Percentiles rank a stretch among this genome's conserved stretches.
Evolutionary conservation across 1,140 invertebrate genomes (phyloP).

Genomic region (Papilio helenus): DNA sequence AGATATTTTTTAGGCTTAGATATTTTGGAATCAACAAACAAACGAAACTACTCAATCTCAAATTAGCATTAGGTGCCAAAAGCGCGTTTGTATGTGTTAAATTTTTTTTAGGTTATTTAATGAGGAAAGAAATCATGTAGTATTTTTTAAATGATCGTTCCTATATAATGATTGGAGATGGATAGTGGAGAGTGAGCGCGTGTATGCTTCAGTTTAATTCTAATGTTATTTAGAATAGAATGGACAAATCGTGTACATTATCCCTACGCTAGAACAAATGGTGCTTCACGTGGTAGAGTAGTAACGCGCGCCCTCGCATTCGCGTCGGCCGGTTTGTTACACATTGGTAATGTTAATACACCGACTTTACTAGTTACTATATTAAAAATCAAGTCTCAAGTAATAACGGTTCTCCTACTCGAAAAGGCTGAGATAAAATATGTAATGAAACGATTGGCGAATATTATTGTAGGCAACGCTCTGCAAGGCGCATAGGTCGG

Average conservation of each 20-base stretch:
- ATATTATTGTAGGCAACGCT: conserved; percentile 63
- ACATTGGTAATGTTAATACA: conserved; percentile 74
- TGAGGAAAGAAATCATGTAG: conserved; percentile 66
- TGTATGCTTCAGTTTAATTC: conserved; percentile 74
- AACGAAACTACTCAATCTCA: conserved; percentile 43
- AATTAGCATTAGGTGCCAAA: conserved; percentile 78
- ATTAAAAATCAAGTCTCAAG: conserved; percentile 77
- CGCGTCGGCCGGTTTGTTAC: conserved; percentile 55
- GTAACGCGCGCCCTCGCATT: conserved; percentile 51
- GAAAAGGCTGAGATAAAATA: conserved; percentile 79
- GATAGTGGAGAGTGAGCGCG: conserved; percentile 57
- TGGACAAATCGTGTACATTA: conserved; percentile 78
- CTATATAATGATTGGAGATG: conserved; percentile 73
- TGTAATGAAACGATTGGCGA: conserved; percentile 74
- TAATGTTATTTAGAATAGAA: conserved; percentile 77
- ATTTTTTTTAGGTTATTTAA: conserved; percentile 72
- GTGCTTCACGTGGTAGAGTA: conserved; percentile 80
- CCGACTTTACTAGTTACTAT: conserved; percentile 80
- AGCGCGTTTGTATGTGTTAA: conserved; percentile 64
- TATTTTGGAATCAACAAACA: conserved; percentile 42
- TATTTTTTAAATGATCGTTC: conserved; percentile 80
- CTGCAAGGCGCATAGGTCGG: conserved; percentile 57
- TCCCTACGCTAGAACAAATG: conserved; percentile 82
- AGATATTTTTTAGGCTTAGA: conserved; percentile 36
- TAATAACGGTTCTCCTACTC: conserved; percentile 79